These are phyloP conservation scores for Rostratula benghalensis DNA, from an alignment of 2,113 vertebrate genomes.

Conservation along the genomic window DNA sequence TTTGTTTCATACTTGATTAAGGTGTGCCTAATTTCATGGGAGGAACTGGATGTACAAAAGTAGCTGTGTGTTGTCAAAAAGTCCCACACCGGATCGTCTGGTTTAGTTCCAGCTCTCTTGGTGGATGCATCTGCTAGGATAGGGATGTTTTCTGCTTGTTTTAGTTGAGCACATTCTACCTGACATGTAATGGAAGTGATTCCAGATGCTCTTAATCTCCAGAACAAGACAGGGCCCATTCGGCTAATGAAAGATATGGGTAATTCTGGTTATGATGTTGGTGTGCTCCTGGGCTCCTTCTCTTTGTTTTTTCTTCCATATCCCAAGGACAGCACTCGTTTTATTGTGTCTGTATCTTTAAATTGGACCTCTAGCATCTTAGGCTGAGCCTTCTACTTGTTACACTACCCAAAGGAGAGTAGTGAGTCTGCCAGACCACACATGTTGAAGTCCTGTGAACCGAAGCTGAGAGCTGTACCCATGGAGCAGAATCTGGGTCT, in stretches of 20 bases:
- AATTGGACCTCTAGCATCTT: neutral
- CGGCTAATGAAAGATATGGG: neutral
- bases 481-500: rapidly evolving
- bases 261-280: neutral
- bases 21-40: neutral
- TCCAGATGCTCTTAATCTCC: neutral
- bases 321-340: neutral
- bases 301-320: neutral
- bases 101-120: neutral
- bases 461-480: neutral
- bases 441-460: neutral
- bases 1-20: neutral
- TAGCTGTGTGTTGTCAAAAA: neutral
- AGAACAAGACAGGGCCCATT: neutral
- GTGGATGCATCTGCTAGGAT: neutral
- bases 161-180: neutral
- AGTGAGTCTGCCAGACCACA: neutral
- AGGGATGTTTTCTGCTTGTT: neutral
- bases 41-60: neutral
- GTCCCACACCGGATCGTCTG: neutral
- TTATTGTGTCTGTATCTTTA: neutral
- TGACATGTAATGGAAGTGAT: neutral
- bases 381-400: neutral
- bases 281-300: neutral
- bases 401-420: neutral